Percentiles rank a stretch among this genome's conserved stretches.
phyloP scores from a whole-genome alignment of 1,140 invertebrate species.

The Halotydeus destructor region DNA sequence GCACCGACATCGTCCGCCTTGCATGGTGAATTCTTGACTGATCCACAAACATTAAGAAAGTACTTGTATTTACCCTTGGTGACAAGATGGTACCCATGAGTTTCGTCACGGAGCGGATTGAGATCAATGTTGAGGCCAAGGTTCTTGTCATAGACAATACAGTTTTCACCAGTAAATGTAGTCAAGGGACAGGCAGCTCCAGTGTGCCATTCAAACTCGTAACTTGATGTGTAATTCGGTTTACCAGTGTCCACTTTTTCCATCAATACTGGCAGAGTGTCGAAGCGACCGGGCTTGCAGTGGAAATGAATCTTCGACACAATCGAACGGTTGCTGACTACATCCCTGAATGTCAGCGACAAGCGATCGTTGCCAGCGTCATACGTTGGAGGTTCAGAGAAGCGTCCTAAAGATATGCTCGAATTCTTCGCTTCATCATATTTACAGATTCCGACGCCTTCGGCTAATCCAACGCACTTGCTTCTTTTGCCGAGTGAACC shows the following conservation, averaged over 20 bases:
- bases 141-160: conserved; percentile 20
- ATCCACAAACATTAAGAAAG: conserved; percentile 24
- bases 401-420: conserved; percentile 11
- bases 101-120: conserved; percentile 17
- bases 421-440: not conserved
- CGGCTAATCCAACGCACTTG: too few species aligned
- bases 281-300: not conserved
- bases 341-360: not conserved
- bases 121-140: conserved; percentile 24
- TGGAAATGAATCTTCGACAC: conserved; percentile 1
- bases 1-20: conserved; percentile 18
- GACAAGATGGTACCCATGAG: conserved; percentile 16
- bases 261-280: not conserved
- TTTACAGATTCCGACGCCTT: too few species aligned
- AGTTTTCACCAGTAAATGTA: conserved; percentile 20
- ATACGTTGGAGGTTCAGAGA: not conserved
- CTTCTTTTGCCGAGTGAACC: not conserved
- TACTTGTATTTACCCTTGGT: conserved; percentile 19
- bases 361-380: not conserved
- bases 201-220: conserved; percentile 17
- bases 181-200: conserved; percentile 13
- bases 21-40: conserved; percentile 18
- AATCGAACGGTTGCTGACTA: not conserved
- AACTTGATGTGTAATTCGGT: conserved; percentile 7
- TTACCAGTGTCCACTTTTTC: conserved; percentile 3